Evolutionary conservation across 2,113 vertebrate genomes (phyloP).

Genomic region (Oxyura jamaicensis): DNA sequence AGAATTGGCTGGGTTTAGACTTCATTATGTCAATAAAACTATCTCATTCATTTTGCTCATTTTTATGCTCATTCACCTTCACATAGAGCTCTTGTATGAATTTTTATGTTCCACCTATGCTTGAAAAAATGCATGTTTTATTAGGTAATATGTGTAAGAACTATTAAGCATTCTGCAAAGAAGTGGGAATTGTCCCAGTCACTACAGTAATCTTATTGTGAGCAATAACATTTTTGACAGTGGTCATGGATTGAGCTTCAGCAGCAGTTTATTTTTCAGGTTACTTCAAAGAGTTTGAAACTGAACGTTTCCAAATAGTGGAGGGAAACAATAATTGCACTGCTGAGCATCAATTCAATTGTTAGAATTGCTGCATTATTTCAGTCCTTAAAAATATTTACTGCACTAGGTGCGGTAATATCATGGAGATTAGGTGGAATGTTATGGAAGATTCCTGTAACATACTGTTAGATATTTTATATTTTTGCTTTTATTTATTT

Average conservation of each 20-base stretch:
- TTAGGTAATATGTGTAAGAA: background rate
- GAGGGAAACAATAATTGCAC: background rate
- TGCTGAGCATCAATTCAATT: background rate
- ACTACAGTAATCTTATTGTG: background rate
- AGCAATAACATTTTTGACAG: background rate
- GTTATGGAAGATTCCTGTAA: background rate
- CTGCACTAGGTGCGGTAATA: background rate
- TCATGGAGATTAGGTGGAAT: background rate
- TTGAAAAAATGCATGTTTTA: background rate
- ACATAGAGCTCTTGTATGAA: background rate
- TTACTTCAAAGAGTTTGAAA: background rate
- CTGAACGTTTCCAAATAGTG: background rate
- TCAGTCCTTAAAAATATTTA: background rate
- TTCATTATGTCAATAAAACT: background rate
- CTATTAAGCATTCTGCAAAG: background rate
- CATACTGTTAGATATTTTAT: background rate
- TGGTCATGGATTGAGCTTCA: background rate
- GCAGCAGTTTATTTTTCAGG: background rate
- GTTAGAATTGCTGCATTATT: background rate
- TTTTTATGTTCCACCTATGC: background rate
- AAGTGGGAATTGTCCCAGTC: background rate
- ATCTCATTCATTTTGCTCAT: background rate
- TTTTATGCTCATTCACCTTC: background rate
- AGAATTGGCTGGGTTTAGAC: background rate
- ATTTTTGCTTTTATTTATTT: background rate